phyloP scores from a whole-genome alignment of 2,113 vertebrate genomes.

The Panthera tigris region DNA sequence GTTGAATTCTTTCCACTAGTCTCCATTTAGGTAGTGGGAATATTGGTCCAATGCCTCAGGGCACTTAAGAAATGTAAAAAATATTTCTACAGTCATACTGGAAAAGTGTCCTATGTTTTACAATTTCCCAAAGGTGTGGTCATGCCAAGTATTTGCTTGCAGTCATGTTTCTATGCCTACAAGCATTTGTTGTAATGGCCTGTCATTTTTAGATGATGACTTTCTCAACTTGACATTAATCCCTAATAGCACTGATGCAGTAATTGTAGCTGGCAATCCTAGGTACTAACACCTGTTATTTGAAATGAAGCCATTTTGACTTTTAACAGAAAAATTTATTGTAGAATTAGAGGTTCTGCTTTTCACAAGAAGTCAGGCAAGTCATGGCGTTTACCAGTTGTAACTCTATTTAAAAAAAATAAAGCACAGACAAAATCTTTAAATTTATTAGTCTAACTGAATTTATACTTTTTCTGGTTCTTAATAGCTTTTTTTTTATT shows the following conservation, averaged over 20 bases:
- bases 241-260: not conserved
- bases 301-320: not conserved
- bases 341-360: not conserved
- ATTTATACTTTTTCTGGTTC: conserved; percentile 32
- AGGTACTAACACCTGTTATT: not conserved
- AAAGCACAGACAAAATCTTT: not conserved
- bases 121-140: not conserved
- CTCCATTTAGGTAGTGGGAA: not conserved
- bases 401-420: not conserved
- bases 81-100: not conserved
- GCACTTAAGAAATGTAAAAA: not conserved
- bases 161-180: not conserved
- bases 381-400: not conserved
- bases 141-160: not conserved
- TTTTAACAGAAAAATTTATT: conserved; percentile 9
- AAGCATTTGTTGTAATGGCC: not conserved
- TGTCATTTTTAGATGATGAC: not conserved
- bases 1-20: not conserved
- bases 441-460: not conserved
- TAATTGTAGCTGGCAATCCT: not conserved
- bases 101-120: not conserved
- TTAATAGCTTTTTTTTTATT: not conserved
- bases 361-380: not conserved
- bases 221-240: not conserved
- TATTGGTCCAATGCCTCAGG: not conserved